Evolutionary conservation across 2,113 vertebrate genomes (phyloP).

Genomic region (Epinephelus fuscoguttatus): DNA sequence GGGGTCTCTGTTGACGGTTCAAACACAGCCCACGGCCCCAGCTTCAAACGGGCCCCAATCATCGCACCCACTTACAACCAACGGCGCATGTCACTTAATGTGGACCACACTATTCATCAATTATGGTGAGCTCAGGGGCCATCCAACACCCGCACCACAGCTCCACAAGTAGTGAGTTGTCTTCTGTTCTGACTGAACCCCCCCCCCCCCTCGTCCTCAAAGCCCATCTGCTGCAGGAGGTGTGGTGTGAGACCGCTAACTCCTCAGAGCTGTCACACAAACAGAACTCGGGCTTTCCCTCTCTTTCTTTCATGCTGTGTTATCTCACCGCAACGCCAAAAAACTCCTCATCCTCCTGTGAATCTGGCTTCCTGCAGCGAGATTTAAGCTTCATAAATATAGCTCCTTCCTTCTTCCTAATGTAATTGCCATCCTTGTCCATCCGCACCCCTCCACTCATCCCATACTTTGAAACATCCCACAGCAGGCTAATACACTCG

Average conservation of each 20-base stretch:
- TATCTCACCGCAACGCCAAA: constrained; percentile 46
- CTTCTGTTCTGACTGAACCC: constrained; percentile 75
- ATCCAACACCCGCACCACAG: constrained; percentile 68
- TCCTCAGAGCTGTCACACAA: constrained; percentile 59
- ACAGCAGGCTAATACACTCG: constrained; percentile 34
- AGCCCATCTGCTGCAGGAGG: constrained; percentile 67
- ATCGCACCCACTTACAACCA: constrained; percentile 80
- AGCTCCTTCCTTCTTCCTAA: constrained; percentile 24
- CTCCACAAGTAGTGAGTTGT: constrained; percentile 72
- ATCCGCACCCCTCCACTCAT: constrained; percentile 26
- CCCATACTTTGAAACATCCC: constrained; percentile 29
- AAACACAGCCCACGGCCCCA: constrained; percentile 70
- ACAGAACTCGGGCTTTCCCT: constrained; percentile 26
- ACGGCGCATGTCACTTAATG: constrained; percentile 83
- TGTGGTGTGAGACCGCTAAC: constrained; percentile 67
- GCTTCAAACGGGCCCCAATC: constrained; percentile 80
- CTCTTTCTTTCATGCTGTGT: constrained; percentile 44
- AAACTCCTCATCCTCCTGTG: constrained; percentile 19
- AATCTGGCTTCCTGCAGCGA: constrained; percentile 22
- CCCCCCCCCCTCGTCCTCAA: constrained; percentile 52
- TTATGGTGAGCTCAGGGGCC: constrained; percentile 71
- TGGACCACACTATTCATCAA: constrained; percentile 84
- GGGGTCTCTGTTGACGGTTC: constrained; percentile 76
- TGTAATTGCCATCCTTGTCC: constrained; percentile 53
- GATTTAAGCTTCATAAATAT: constrained; percentile 35